Conservation (phyloP, 2,797 vertebrate species). For the Notolepis coatsorum region DNA sequence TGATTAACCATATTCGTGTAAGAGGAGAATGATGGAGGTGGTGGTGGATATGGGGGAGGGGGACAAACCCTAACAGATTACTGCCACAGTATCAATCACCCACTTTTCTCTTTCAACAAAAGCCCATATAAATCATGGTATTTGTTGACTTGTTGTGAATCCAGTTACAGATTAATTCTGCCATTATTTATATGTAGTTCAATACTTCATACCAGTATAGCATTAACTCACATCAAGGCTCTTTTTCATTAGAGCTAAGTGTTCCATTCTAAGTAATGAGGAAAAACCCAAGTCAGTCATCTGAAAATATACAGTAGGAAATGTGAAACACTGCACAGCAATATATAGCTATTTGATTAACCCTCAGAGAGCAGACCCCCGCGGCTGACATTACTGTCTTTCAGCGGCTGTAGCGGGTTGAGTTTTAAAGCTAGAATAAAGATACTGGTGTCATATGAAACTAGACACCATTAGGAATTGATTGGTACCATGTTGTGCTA, state of each 20-base stretch:
- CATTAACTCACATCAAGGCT: slow-evolving; percentile 24
- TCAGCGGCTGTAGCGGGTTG: too few relatives aligned
- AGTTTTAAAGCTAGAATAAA: too few relatives aligned
- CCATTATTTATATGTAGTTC: slow-evolving; percentile 50
- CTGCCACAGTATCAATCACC: slow-evolving; percentile 6
- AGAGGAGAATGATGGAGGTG: too few relatives aligned
- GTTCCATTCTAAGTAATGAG: slow-evolving; percentile 17
- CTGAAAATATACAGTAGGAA: slow-evolving; percentile 15
- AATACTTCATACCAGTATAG: slow-evolving; percentile 41
- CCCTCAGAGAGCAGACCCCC: too few relatives aligned
- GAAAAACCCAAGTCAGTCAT: slow-evolving; percentile 14
- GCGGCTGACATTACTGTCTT: too few relatives aligned
- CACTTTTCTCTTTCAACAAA: slow-evolving; percentile 2
- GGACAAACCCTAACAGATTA: neutral
- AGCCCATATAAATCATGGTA: slow-evolving; percentile 51
- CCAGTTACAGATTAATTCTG: slow-evolving; percentile 27
- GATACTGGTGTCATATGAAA: too few relatives aligned
- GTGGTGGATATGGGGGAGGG: neutral
- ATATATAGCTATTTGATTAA: neutral
- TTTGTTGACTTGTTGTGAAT: slow-evolving; percentile 64
- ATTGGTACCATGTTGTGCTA: too few relatives aligned
- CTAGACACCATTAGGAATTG: too few relatives aligned
- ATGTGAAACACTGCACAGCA: neutral
- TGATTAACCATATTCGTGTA: neutral
- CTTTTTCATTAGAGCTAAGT: slow-evolving; percentile 31